A percentile compares a stretch with the other conserved stretches of the same genome.
Evolutionary conservation across 2,888 invertebrate genomes (phyloP).

Genomic region (Ecliptopera silaceata): DNA sequence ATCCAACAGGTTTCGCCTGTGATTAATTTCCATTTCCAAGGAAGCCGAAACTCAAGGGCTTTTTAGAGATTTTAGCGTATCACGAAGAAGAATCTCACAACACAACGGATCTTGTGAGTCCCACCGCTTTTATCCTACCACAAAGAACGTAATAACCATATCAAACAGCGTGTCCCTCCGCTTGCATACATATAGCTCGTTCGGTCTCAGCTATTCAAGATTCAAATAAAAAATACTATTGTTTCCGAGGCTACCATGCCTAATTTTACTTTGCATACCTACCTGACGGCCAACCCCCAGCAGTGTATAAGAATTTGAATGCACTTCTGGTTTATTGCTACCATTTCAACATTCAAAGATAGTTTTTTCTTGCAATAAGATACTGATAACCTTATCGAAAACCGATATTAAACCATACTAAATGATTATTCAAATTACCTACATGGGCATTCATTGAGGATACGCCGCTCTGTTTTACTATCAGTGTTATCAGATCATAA

Average conservation of each 20-base stretch:
- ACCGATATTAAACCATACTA: conserved; percentile 28
- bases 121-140: conserved; percentile 72
- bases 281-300: conserved; percentile 49
- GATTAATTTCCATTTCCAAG: conserved; percentile 72
- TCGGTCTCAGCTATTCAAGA: conserved; percentile 64
- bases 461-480: conserved; percentile 39
- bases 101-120: conserved; percentile 55
- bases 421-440: conserved; percentile 39
- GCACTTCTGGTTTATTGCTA: conserved; percentile 26
- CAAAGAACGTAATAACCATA: conserved; percentile 83
- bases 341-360: conserved; percentile 22
- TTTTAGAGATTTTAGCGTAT: conserved; percentile 77
- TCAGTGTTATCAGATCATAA: conserved; percentile 58
- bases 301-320: conserved; percentile 36
- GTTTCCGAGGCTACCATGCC: conserved; percentile 73
- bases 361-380: conserved; percentile 25
- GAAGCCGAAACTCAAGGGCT: conserved; percentile 57
- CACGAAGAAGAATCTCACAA: conserved; percentile 75
- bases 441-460: conserved; percentile 45
- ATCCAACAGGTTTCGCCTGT: conserved; percentile 65
- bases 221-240: conserved; percentile 78
- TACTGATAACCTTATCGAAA: conserved; percentile 27
- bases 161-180: conserved; percentile 80
- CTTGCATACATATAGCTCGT: conserved; percentile 74
- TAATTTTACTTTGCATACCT: conserved; percentile 63